Conservation (phyloP, 1,140 invertebrate species). For the Drosophila prosaltans region DNA sequence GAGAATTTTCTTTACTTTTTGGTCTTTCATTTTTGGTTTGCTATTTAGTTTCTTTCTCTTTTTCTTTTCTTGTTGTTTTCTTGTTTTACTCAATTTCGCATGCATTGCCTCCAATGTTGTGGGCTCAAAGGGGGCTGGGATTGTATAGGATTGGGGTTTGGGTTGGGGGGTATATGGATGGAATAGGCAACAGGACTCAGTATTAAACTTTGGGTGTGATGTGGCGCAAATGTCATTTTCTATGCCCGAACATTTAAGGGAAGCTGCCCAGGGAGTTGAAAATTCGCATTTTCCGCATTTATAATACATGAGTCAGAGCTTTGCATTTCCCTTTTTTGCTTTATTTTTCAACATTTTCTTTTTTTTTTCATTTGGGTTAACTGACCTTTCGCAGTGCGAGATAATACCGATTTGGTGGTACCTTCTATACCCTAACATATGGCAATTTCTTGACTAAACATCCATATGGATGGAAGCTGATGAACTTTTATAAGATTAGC, state of each 20-base stretch:
- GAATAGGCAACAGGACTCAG: background rate
- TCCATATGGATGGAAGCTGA: no score
- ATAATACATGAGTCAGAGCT: conserved; percentile 61
- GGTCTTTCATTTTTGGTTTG: conserved; percentile 44
- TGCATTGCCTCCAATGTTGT: conserved; percentile 57
- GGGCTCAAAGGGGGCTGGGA: background rate
- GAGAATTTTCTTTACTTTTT: conserved; percentile 32
- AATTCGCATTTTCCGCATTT: conserved; percentile 66
- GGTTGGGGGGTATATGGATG: background rate
- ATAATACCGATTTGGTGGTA: background rate
- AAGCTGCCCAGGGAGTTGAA: conserved; percentile 41
- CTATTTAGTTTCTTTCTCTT: conserved; percentile 28
- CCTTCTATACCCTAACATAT: background rate
- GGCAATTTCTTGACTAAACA: background rate
- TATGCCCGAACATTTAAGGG: conserved; percentile 41
- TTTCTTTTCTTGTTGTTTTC: conserved; percentile 28
- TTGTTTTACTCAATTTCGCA: conserved; percentile 62
- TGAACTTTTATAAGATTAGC: no score
- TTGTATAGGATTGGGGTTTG: background rate
- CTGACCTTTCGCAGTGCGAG: conserved; percentile 58
- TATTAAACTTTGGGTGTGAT: conserved; percentile 53
- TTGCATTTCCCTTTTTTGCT: conserved; percentile 53
- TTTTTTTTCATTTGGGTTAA: conserved; percentile 46
- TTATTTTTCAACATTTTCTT: background rate
- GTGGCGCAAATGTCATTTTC: conserved; percentile 72